A percentile compares a stretch with the other conserved stretches of the same genome.
Evolutionary conservation across 2,888 invertebrate species (phyloP).

Genomic region (Hoplodrina blanda): DNA sequence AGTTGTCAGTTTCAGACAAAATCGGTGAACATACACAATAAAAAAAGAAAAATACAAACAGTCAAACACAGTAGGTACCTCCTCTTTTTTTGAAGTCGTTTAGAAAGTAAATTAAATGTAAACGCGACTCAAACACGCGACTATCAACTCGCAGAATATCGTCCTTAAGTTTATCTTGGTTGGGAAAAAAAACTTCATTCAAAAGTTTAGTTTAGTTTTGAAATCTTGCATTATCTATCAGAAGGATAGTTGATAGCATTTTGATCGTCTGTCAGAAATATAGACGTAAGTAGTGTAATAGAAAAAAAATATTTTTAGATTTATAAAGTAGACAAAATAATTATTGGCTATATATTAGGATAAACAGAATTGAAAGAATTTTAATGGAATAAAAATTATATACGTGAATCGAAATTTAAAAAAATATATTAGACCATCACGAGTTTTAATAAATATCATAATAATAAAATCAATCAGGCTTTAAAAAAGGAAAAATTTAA

Average conservation of each 20-base stretch:
- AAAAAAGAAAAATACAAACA: too few species aligned
- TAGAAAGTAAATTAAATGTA: too few species aligned
- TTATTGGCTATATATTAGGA: constrained; percentile 49
- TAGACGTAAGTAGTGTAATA: constrained; percentile 59
- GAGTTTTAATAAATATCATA: constrained; percentile 14
- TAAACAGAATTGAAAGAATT: constrained; percentile 32
- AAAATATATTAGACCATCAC: constrained; percentile 2
- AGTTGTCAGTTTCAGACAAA: too few species aligned
- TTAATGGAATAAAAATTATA: constrained; percentile 21
- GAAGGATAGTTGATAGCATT: neutral
- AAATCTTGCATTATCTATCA: constrained; percentile 25
- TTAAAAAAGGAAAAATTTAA: constrained; percentile 5
- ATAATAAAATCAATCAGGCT: constrained; percentile 13
- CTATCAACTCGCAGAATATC: too few species aligned
- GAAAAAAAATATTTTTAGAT: constrained; percentile 65
- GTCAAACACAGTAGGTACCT: too few species aligned
- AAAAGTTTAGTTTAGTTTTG: neutral
- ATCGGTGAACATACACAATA: too few species aligned
- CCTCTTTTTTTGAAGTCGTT: too few species aligned
- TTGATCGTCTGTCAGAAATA: constrained; percentile 37
- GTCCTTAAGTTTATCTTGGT: neutral
- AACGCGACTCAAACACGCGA: too few species aligned
- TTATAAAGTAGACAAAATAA: constrained; percentile 60
- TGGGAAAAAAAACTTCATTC: neutral
- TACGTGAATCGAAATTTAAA: constrained; percentile 27